Percentiles rank a stretch among this genome's conserved stretches.
Conservation (phyloP, 1,140 invertebrate species). For the Scaptomyza graminum region DNA sequence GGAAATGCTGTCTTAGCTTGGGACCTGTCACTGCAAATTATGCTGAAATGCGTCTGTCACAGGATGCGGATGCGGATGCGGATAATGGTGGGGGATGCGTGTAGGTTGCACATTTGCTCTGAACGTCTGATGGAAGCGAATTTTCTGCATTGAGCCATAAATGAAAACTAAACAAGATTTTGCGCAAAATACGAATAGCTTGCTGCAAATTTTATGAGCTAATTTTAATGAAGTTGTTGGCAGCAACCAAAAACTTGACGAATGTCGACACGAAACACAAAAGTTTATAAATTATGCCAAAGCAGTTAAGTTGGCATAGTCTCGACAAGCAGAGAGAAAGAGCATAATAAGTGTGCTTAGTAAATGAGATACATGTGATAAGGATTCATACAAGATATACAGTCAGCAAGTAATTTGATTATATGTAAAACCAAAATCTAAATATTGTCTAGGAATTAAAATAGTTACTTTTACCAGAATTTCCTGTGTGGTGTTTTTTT, state of each 20-base stretch:
- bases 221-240: constrained; percentile 78
- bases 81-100: constrained; percentile 40
- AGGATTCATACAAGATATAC: constrained; percentile 7
- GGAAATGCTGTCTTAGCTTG: constrained; percentile 50
- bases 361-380: constrained; percentile 21
- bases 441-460: too few relatives aligned
- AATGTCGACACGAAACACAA: constrained; percentile 73
- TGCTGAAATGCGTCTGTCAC: constrained; percentile 77
- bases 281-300: constrained; percentile 71
- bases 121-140: not conserved
- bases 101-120: constrained; percentile 56
- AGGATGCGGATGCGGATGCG: constrained; percentile 45
- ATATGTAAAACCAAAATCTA: constrained; percentile 11
- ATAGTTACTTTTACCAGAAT: too few relatives aligned
- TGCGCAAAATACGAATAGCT: constrained; percentile 47
- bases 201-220: constrained; percentile 78
- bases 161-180: constrained; percentile 81
- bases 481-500: too few relatives aligned
- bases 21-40: constrained; percentile 74
- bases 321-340: constrained; percentile 13
- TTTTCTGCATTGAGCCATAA: constrained; percentile 75
- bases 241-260: constrained; percentile 57
- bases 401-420: constrained; percentile 25
- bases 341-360: not conserved
- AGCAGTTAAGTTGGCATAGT: constrained; percentile 40